Evolutionary conservation across 92 coral and sea anemone genomes (phyloP).

Genomic region (Bergia puertoricense): DNA sequence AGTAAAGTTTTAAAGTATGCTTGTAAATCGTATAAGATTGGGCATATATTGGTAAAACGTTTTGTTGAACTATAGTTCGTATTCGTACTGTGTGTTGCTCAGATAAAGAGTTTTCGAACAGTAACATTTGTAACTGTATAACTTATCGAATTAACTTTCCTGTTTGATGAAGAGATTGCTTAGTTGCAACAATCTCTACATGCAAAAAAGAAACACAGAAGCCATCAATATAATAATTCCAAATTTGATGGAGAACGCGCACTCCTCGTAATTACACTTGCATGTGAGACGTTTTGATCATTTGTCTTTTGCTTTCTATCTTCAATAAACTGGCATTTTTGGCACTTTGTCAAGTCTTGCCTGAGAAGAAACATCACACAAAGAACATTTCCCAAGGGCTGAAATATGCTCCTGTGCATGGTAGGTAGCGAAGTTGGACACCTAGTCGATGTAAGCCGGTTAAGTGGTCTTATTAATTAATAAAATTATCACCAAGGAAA

Average conservation of each 20-base stretch:
- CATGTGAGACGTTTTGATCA: background rate
- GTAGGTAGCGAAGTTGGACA: background rate
- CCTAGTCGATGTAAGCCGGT: background rate
- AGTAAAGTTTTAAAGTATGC: background rate
- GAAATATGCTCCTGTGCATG: background rate
- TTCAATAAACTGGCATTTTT: slow-evolving; percentile 12
- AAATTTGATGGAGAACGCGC: background rate
- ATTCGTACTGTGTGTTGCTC: background rate
- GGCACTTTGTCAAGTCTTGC: slow-evolving; percentile 31
- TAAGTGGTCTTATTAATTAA: too few species aligned
- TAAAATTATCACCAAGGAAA: background rate
- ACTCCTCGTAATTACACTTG: too few species aligned
- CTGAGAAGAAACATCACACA: background rate
- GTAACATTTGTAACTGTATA: too few species aligned
- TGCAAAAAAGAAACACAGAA: background rate
- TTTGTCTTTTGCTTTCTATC: background rate
- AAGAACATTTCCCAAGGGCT: background rate
- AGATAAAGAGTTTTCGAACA: background rate
- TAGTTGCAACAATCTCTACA: background rate
- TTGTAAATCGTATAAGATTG: background rate
- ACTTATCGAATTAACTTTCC: background rate
- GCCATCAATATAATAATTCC: background rate
- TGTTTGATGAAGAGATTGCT: background rate
- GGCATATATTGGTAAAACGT: too few species aligned
- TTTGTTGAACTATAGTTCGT: background rate